phyloP scores from a whole-genome alignment of 92 coral and sea anemone genomes.

The Heteractis magnifica region DNA sequence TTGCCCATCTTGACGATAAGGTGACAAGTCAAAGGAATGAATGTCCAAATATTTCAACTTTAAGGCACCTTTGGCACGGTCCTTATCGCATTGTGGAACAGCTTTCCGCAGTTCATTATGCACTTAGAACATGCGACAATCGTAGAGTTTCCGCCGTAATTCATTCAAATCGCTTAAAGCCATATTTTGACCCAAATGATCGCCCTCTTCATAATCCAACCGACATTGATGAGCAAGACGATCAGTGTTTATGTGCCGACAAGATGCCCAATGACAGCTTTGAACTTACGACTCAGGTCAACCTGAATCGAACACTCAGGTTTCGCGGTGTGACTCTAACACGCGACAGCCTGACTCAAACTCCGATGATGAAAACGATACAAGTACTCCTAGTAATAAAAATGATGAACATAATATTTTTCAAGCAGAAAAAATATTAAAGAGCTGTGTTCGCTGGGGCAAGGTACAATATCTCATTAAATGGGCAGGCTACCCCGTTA shows the following conservation, averaged over 20 bases:
- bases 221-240: slow-evolving; percentile 7
- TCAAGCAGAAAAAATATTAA: slow-evolving; percentile 40
- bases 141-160: slow-evolving; percentile 46
- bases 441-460: slow-evolving; percentile 29
- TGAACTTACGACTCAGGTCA: background rate
- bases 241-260: slow-evolving; percentile 28
- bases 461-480: slow-evolving; percentile 39
- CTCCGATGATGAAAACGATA: background rate
- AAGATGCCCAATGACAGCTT: slow-evolving; percentile 45
- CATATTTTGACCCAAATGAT: slow-evolving; percentile 12
- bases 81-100: slow-evolving; percentile 48
- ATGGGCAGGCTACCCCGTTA: slow-evolving; percentile 42
- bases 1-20: too few relatives aligned
- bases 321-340: background rate
- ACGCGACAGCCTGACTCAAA: background rate
- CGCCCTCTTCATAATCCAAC: slow-evolving; percentile 18
- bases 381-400: background rate
- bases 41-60: too few relatives aligned
- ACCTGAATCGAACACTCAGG: background rate
- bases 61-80: slow-evolving; percentile 51
- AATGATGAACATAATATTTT: slow-evolving; percentile 21
- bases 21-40: too few relatives aligned
- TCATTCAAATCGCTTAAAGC: slow-evolving; percentile 39
- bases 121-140: slow-evolving; percentile 50
- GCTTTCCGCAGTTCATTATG: slow-evolving; percentile 42